Percentiles rank a stretch among this genome's conserved stretches.
phyloP scores from a whole-genome alignment of 2,113 vertebrate species.

The Copsychus sechellarum region DNA sequence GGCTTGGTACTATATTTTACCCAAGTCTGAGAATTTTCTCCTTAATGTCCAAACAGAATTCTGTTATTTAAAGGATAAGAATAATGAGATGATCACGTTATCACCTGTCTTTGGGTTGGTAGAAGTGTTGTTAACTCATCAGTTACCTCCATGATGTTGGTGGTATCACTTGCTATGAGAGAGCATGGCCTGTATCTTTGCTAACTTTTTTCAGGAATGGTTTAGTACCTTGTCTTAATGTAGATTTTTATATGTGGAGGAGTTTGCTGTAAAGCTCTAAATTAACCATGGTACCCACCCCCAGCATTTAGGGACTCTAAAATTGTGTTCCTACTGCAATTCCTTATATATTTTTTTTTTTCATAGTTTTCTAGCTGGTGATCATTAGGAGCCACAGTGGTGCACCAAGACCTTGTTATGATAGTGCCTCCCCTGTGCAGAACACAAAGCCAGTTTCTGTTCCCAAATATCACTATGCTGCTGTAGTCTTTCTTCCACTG shows the following conservation, averaged over 20 bases:
- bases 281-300: neutral
- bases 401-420: neutral
- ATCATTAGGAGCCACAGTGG: neutral
- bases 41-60: neutral
- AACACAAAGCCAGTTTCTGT: neutral
- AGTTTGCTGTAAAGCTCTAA: neutral
- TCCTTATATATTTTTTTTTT: neutral
- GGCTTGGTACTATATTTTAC: neutral
- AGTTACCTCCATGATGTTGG: neutral
- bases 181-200: neutral
- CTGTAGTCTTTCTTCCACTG: neutral
- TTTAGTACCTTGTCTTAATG: neutral
- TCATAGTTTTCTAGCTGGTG: neutral
- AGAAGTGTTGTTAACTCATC: neutral
- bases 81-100: neutral
- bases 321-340: neutral
- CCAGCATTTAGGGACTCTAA: too few relatives aligned
- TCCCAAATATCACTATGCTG: neutral
- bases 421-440: neutral
- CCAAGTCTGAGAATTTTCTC: neutral
- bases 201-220: neutral
- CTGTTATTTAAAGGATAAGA: neutral
- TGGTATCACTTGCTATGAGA: rapidly evolving
- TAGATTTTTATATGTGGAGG: neutral
- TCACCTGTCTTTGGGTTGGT: neutral